phyloP scores from a whole-genome alignment of 1,140 invertebrate species.

The Anadara kagoshimensis region DNA sequence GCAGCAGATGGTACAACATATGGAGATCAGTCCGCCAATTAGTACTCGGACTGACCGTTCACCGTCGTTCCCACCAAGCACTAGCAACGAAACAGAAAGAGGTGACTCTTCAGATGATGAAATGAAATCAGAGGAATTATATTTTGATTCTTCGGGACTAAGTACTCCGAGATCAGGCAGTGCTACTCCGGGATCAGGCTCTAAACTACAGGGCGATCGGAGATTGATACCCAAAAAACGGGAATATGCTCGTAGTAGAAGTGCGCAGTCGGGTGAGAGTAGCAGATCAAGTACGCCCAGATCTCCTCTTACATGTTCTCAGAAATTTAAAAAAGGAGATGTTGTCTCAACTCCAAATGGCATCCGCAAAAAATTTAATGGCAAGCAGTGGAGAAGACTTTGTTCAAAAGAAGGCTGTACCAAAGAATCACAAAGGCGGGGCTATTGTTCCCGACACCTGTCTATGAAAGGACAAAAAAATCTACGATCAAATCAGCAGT shows the following conservation, averaged over 20 bases:
- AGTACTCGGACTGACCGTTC: conserved; percentile 31
- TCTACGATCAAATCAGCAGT: conserved; percentile 51
- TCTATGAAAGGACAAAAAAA: conserved; percentile 78
- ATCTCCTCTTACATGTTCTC: conserved; percentile 79
- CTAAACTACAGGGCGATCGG: conserved; percentile 58
- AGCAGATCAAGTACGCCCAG: conserved; percentile 70
- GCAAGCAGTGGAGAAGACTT: conserved; percentile 98
- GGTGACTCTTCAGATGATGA: conserved; percentile 67
- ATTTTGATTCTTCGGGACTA: conserved; percentile 67
- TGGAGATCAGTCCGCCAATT: conserved; percentile 13
- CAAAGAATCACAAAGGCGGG: conserved; percentile 98
- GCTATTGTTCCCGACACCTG: conserved; percentile 96
- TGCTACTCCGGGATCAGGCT: conserved; percentile 74
- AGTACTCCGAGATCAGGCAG: conserved; percentile 70
- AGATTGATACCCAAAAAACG: conserved; percentile 63
- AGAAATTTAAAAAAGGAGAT: conserved; percentile 99
- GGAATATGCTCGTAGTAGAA: conserved; percentile 66
- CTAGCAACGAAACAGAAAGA: conserved; percentile 57
- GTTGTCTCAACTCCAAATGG: conserved; percentile 97
- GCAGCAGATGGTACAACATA: conserved; percentile 67
- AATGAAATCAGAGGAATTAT: conserved; percentile 63
- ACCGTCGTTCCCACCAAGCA: conserved; percentile 49
- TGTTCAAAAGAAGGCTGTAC: conserved; percentile 96
- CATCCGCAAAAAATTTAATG: conserved; percentile 99
- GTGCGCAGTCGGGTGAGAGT: conserved; percentile 71